Evolutionary conservation across 2,113 vertebrate genomes (phyloP).

Genomic region (Speoplatyrhinus poulsoni): DNA sequence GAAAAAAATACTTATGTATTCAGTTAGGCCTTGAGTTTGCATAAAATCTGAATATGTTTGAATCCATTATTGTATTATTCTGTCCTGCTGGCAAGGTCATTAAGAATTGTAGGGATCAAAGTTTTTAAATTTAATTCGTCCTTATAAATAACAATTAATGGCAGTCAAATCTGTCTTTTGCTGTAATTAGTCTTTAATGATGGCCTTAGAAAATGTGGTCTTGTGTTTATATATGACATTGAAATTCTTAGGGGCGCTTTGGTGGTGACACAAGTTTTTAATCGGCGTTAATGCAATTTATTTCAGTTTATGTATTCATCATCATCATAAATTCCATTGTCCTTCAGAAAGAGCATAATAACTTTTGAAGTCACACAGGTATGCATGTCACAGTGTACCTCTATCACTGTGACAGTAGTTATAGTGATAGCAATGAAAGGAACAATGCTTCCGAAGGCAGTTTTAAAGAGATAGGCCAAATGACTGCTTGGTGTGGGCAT

Average conservation of each 20-base stretch:
- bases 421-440: too few relatives aligned
- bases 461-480: too few relatives aligned
- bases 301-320: constrained; percentile 37
- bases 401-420: too few relatives aligned
- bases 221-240: constrained; percentile 58
- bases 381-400: too few relatives aligned
- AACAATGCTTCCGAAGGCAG: too few relatives aligned
- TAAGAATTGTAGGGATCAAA: constrained; percentile 52
- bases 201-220: constrained; percentile 40
- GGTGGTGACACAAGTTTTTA: constrained; percentile 21
- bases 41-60: constrained; percentile 64
- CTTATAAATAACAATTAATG: constrained; percentile 69
- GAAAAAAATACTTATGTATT: constrained; percentile 56
- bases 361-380: background rate
- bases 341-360: constrained; percentile 1
- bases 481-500: too few relatives aligned
- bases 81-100: constrained; percentile 62
- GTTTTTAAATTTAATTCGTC: constrained; percentile 50
- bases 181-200: constrained; percentile 59
- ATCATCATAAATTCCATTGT: constrained; percentile 5
- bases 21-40: constrained; percentile 57
- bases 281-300: constrained; percentile 39
- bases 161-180: constrained; percentile 55
- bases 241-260: constrained; percentile 42
- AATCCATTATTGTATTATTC: constrained; percentile 57